Evolutionary conservation across 2,797 vertebrate species (phyloP).

Genomic region (Microtus agrestis): DNA sequence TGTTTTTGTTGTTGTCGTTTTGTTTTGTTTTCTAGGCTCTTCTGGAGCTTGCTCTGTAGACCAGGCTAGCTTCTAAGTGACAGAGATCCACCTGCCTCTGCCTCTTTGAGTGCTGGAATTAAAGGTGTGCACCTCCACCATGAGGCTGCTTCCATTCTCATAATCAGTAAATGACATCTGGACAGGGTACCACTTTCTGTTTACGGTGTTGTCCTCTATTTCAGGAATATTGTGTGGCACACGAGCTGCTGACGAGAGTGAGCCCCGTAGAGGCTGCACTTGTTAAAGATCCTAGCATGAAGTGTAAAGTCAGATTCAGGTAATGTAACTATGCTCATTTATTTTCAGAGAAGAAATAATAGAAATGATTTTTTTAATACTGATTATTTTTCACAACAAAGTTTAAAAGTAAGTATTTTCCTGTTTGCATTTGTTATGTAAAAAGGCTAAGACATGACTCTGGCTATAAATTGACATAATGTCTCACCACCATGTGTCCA

Average conservation of each 20-base stretch:
- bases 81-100: neutral
- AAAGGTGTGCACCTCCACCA: neutral
- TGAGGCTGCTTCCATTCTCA: neutral
- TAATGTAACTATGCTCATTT: slow-evolving; percentile 77
- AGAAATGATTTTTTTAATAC: slow-evolving; percentile 49
- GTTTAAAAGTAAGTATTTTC: slow-evolving; percentile 29
- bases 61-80: neutral
- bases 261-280: slow-evolving; percentile 87
- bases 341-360: slow-evolving; percentile 59
- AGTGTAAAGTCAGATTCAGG: slow-evolving; percentile 88
- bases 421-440: slow-evolving; percentile 50
- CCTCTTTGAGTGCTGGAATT: neutral
- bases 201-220: slow-evolving; percentile 71
- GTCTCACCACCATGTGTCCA: neutral
- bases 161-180: slow-evolving; percentile 23
- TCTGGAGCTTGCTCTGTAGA: neutral
- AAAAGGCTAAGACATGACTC: slow-evolving; percentile 46
- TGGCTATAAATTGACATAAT: slow-evolving; percentile 12
- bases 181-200: slow-evolving; percentile 17
- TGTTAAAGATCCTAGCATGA: slow-evolving; percentile 87
- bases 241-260: slow-evolving; percentile 87
- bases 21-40: neutral
- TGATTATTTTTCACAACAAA: slow-evolving; percentile 43
- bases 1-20: neutral
- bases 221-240: slow-evolving; percentile 85